A percentile compares a stretch with the other conserved stretches of the same genome.
These are phyloP conservation scores for Dissostichus mawsoni DNA, from an alignment of 2,113 vertebrate species.

Conservation along the genomic window DNA sequence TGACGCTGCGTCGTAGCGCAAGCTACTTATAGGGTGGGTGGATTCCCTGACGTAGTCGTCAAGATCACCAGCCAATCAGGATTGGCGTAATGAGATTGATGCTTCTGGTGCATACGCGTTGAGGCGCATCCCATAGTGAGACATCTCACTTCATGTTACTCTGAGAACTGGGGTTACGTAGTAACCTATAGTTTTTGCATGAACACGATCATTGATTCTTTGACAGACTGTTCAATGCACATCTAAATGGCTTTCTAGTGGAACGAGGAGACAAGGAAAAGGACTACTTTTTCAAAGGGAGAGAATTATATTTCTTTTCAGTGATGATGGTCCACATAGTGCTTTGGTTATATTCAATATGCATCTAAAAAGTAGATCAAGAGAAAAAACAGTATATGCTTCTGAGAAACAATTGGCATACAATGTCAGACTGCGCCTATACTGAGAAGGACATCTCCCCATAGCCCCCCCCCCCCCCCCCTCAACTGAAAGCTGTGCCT, in stretches of 20 bases:
- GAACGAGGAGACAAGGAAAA: slow-evolving; percentile 1
- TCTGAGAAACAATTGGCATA: slow-evolving; percentile 27
- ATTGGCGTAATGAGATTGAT: no score
- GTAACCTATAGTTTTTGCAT: not conserved
- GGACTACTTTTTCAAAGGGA: slow-evolving; percentile 1
- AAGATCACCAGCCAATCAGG: no score
- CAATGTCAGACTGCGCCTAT: slow-evolving; percentile 26
- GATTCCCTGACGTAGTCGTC: no score
- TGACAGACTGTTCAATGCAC: slow-evolving; percentile 8
- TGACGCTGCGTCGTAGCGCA: no score
- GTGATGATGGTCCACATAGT: slow-evolving; percentile 12
- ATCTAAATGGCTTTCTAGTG: slow-evolving; percentile 2
- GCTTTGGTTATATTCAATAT: slow-evolving; percentile 30
- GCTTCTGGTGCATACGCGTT: no score
- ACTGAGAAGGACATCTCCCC: slow-evolving; percentile 33
- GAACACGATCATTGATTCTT: not conserved
- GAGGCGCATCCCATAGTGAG: no score
- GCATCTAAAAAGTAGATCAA: slow-evolving; percentile 24
- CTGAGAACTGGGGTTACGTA: no score
- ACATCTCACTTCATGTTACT: no score
- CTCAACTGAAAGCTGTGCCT: slow-evolving; percentile 14
- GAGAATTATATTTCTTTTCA: slow-evolving; percentile 1
- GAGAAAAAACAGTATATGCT: slow-evolving; percentile 24
- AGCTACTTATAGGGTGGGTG: no score
- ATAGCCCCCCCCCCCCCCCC: not conserved